These are phyloP conservation scores for Suricata suricatta DNA, from an alignment of 2,113 vertebrate species.

Conservation along the genomic window DNA sequence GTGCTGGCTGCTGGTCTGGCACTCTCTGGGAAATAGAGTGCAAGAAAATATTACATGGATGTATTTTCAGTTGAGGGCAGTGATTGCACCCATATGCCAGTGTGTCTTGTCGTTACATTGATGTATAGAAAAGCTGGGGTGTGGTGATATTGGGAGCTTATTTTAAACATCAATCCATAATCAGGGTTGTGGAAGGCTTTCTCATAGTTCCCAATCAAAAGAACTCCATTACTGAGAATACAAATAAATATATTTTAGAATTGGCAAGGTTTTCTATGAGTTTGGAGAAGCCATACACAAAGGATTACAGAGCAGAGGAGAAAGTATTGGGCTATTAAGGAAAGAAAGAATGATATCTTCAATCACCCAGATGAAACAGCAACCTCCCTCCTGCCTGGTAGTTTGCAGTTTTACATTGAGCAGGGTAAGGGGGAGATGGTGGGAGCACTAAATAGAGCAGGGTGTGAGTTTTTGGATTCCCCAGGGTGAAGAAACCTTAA, in stretches of 20 bases:
- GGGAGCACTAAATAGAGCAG: not conserved
- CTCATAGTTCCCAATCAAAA: not conserved
- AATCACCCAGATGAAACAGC: not conserved
- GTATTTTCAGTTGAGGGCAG: not conserved
- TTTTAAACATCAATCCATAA: not conserved
- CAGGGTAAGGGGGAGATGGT: not conserved
- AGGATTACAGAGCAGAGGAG: not conserved
- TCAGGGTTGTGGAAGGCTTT: not conserved
- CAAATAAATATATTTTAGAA: not conserved
- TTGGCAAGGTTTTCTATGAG: not conserved
- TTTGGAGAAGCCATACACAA: not conserved
- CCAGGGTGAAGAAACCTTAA: constrained; percentile 30
- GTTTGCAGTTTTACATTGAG: not conserved
- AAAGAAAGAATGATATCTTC: not conserved
- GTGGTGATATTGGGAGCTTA: not conserved
- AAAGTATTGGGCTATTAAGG: not conserved
- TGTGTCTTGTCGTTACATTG: not conserved
- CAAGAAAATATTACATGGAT: not conserved
- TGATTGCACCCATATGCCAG: accelerated
- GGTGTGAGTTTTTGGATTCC: not conserved
- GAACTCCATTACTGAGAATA: not conserved
- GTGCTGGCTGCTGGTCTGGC: constrained; percentile 12
- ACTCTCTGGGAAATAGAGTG: not conserved
- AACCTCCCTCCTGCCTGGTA: not conserved
- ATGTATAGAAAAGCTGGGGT: not conserved